Conservation (phyloP, 2,797 vertebrate species). For the Thripadectes ignobilis region DNA sequence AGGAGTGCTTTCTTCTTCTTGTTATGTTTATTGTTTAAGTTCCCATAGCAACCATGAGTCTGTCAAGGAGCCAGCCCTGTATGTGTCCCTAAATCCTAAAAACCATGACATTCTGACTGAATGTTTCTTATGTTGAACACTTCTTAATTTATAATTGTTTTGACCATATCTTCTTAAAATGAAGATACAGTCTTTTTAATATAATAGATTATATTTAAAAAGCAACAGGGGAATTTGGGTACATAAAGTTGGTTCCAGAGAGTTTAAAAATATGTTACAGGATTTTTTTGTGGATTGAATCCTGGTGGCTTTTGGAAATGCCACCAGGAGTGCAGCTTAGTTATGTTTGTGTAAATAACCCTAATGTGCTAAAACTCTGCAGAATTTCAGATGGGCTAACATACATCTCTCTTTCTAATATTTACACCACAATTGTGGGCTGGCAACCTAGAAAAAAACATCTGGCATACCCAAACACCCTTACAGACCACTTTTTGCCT, state of each 20-base stretch:
- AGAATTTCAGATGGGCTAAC: not conserved
- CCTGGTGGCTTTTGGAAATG: not conserved
- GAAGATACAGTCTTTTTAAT: not conserved
- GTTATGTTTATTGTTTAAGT: not conserved
- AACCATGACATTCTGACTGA: not conserved
- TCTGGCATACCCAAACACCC: not conserved
- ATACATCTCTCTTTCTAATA: not conserved
- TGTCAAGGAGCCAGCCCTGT: not conserved
- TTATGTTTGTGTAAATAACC: not conserved
- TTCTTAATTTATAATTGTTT: not conserved
- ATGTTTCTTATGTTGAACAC: not conserved
- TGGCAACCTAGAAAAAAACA: not conserved
- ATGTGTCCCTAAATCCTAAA: not conserved
- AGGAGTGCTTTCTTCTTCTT: not conserved
- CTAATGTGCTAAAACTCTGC: not conserved
- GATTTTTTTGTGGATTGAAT: not conserved
- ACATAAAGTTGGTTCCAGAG: not conserved
- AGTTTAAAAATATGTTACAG: not conserved
- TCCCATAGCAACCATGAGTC: not conserved
- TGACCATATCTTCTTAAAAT: not conserved
- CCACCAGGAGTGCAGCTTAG: not conserved
- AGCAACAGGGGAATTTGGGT: not conserved
- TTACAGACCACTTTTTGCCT: not conserved
- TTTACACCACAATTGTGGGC: accelerated
- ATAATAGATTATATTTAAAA: not conserved